phyloP scores from a whole-genome alignment of 2,888 invertebrate species.

The Pyrgus malvae region DNA sequence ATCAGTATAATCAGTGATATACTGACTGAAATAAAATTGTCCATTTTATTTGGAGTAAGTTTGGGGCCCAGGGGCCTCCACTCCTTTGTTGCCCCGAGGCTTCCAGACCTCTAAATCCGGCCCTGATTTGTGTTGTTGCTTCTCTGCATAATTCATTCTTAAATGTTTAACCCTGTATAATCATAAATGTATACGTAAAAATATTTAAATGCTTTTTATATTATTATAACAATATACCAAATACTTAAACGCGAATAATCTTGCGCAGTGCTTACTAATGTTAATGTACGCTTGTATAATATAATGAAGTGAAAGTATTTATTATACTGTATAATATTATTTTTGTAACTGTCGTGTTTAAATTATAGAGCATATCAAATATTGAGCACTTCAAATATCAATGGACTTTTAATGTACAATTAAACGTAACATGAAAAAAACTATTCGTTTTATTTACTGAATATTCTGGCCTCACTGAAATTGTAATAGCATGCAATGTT shows the following conservation, averaged over 20 bases:
- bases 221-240: constrained; percentile 2
- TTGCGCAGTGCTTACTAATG: neutral
- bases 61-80: too few relatives aligned
- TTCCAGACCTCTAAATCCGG: too few relatives aligned
- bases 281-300: constrained; percentile 4
- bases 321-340: constrained; percentile 41
- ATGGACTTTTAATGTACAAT: constrained; percentile 29
- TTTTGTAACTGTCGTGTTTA: constrained; percentile 47
- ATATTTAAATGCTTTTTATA: neutral
- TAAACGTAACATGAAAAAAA: neutral
- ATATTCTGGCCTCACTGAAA: too few relatives aligned
- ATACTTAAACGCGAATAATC: neutral
- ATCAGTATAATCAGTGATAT: too few relatives aligned
- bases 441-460: neutral
- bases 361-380: constrained; percentile 44
- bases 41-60: too few relatives aligned
- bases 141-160: too few relatives aligned
- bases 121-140: too few relatives aligned
- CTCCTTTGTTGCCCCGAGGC: too few relatives aligned
- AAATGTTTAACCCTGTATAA: too few relatives aligned
- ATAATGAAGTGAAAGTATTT: constrained; percentile 11
- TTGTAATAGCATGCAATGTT: too few relatives aligned
- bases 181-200: too few relatives aligned
- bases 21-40: too few relatives aligned
- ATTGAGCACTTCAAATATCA: constrained; percentile 43